Evolutionary conservation across 2,888 invertebrate species (phyloP).

Genomic region (Sarcophaga rosellei): DNA sequence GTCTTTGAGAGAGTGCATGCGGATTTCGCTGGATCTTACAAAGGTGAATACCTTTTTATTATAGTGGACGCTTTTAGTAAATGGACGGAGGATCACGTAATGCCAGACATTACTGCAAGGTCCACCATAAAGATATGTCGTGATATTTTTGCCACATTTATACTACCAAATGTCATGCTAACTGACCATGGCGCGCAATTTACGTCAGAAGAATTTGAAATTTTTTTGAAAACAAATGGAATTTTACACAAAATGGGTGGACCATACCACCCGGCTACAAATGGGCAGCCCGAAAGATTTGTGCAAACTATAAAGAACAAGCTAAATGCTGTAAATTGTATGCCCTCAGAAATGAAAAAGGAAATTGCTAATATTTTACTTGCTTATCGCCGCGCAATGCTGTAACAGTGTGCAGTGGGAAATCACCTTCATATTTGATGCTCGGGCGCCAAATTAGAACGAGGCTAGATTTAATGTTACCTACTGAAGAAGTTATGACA

Average conservation of each 20-base stretch:
- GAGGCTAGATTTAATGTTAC: constrained; percentile 28
- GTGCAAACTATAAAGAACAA: constrained; percentile 34
- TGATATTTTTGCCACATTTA: constrained; percentile 19
- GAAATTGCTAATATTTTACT: constrained; percentile 45
- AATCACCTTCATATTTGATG: constrained; percentile 14
- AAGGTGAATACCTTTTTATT: constrained; percentile 24
- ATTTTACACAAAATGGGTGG: constrained; percentile 53
- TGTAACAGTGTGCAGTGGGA: constrained; percentile 14
- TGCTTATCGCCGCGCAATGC: constrained; percentile 33
- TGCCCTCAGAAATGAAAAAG: constrained; percentile 10
- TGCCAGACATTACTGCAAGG: constrained; percentile 60
- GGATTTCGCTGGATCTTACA: too few species aligned
- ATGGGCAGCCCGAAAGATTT: constrained; percentile 39
- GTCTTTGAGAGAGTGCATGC: too few species aligned
- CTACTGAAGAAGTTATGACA: not conserved
- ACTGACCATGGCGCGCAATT: constrained; percentile 65
- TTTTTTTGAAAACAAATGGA: constrained; percentile 52
- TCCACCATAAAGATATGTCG: constrained; percentile 59
- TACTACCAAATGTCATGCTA: constrained; percentile 51
- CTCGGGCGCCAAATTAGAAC: constrained; percentile 13
- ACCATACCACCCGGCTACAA: constrained; percentile 65
- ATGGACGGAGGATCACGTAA: constrained; percentile 69
- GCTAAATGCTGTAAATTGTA: constrained; percentile 17
- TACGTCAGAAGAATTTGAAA: constrained; percentile 10
- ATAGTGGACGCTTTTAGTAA: constrained; percentile 66